Base-by-base conservation (phyloP, 2,888 invertebrate species). In the Clistopyga incitator region DNA sequence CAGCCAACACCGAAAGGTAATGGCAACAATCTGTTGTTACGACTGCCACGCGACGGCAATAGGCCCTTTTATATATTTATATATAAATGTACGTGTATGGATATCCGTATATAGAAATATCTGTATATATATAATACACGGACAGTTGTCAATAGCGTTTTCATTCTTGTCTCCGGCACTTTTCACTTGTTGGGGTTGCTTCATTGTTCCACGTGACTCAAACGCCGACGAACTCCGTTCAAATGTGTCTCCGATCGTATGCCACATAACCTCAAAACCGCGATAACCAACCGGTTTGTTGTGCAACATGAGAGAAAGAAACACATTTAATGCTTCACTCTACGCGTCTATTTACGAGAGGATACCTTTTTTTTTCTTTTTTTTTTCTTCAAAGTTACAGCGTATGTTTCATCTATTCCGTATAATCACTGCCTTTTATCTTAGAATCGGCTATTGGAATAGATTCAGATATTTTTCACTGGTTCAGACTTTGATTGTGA, bases 201-300 rank as follows among this genome's bases (percentile, higher is more conserved):
- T 29, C 25, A 18, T 67, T 25, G 52, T 45, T 77, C 18, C 25
- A 54, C 54, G 42, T 56, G 56, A 29, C 42, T 47, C 29, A n/a
- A 65, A 45, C 45, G 67, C 56, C 45, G 23, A 23, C 64, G 64
- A 79, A 76, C 71, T 56, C 64, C 64, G 65, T 56, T 79, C 70
- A 52, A 61, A 79, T 72, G 70, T 77, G 23, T 25, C 42, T 47
- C 42, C 15, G 47, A 38, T 54, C 68, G 25, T 11, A 52, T 11
- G 42, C 23, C 18, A 15, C 64, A 56, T 80, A 54, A 65, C 77
- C 77, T 76, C 52, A 23, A 80, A 64, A 42, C 23, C 25, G 47
- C 45, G 76, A 76, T 56, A 47, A 45, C 56, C 34, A 67, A 56
- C 74, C 74, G 74, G 65, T 52, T 59, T 59, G 79, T 82, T 72